Conservation (phyloP, 1,140 invertebrate species). For the Geopemphigus sp. region DNA sequence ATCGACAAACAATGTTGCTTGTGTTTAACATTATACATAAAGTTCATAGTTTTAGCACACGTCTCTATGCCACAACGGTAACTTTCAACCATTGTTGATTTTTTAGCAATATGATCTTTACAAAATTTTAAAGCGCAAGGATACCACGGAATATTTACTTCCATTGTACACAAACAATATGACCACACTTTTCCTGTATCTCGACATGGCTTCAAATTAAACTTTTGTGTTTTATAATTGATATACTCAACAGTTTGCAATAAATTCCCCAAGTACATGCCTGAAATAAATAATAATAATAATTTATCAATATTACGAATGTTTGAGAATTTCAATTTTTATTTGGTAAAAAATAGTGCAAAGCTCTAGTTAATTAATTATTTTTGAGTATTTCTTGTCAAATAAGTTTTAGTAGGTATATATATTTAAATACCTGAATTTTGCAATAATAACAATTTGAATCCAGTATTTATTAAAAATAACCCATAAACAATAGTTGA, state of each 20-base stretch:
- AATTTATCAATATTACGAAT: not conserved
- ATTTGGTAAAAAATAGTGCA: too few species aligned
- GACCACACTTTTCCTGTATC: conserved; percentile 66
- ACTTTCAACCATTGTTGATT: conserved; percentile 55
- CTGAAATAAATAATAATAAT: not conserved
- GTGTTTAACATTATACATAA: conserved; percentile 77
- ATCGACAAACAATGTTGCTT: conserved; percentile 86
- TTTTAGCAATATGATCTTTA: conserved; percentile 61
- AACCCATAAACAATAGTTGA: too few species aligned
- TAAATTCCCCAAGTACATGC: conserved; percentile 34
- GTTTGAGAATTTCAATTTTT: not conserved
- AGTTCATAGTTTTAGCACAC: conserved; percentile 83
- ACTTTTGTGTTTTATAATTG: conserved; percentile 20
- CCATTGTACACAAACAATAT: conserved; percentile 74
- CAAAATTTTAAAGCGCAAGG: conserved; percentile 93
- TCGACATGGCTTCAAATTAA: conserved; percentile 58
- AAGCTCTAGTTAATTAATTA: too few species aligned
- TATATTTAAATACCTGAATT: not conserved
- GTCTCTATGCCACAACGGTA: conserved; percentile 91
- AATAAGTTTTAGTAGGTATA: not conserved
- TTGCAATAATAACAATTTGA: too few species aligned
- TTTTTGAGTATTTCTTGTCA: too few species aligned
- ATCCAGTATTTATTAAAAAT: too few species aligned
- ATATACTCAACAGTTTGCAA: conserved; percentile 38
- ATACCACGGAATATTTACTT: conserved; percentile 85